Evolutionary conservation across 2,888 invertebrate genomes (phyloP).

Genomic region (Plebejus argus): DNA sequence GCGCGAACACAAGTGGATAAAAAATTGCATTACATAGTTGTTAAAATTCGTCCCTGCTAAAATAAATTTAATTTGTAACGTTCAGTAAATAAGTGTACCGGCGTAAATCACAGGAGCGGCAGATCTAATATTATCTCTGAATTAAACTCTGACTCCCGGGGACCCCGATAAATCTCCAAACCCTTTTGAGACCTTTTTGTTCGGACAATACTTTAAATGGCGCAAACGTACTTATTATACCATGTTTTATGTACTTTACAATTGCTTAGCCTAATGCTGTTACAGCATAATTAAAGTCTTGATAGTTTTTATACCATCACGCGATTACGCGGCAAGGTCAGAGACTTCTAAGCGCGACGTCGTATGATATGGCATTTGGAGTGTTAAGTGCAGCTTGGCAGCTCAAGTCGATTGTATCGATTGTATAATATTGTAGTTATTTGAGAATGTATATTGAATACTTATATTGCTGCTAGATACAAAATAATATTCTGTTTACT

Average conservation of each 20-base stretch:
- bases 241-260: neutral
- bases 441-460: neutral
- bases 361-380: neutral
- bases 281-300: neutral
- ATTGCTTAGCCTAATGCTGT: neutral
- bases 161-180: slow-evolving; percentile 25
- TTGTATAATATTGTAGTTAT: neutral
- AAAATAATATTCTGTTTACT: too few species aligned
- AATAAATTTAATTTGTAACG: slow-evolving; percentile 21
- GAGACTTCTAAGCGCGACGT: neutral
- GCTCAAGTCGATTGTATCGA: neutral
- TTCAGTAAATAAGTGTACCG: slow-evolving; percentile 5
- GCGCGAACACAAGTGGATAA: too few species aligned
- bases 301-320: neutral
- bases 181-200: slow-evolving; percentile 3
- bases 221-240: neutral
- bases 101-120: slow-evolving; percentile 31
- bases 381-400: neutral
- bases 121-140: slow-evolving; percentile 32
- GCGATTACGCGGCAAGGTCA: neutral
- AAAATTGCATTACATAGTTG: neutral
- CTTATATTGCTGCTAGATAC: neutral
- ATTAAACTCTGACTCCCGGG: slow-evolving; percentile 32
- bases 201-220: slow-evolving; percentile 6
- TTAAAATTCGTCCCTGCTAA: neutral